phyloP scores from a whole-genome alignment of 2,888 invertebrate genomes.

The Cheilosia impressa region DNA sequence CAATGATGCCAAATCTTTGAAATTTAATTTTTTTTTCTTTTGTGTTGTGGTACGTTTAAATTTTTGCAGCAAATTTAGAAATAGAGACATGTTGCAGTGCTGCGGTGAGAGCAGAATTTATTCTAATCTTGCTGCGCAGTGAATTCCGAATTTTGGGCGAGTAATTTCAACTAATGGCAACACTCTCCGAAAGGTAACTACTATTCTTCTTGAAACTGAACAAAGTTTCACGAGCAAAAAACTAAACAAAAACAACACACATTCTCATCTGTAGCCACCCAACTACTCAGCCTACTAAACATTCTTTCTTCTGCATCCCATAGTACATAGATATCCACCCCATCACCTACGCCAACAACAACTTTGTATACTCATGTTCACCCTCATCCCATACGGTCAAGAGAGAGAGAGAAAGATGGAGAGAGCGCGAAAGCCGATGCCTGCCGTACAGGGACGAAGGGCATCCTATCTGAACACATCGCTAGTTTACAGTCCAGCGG shows the following conservation, averaged over 20 bases:
- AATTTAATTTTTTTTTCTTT: no score
- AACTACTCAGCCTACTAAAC: constrained; percentile 12
- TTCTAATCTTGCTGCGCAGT: no score
- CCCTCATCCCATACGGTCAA: constrained; percentile 58
- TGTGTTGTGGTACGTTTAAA: no score
- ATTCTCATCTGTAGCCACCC: constrained; percentile 1
- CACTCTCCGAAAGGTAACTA: neutral
- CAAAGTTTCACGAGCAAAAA: constrained; percentile 10
- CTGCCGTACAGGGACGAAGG: constrained; percentile 12
- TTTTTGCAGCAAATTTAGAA: no score
- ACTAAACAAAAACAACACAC: constrained; percentile 33
- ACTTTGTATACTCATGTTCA: constrained; percentile 8
- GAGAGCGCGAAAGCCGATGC: constrained; percentile 23
- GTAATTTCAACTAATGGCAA: constrained; percentile 14
- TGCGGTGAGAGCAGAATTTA: no score
- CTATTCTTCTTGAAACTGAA: constrained; percentile 8
- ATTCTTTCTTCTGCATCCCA: constrained; percentile 43
- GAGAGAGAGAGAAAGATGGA: constrained; percentile 19
- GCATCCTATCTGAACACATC: constrained; percentile 68
- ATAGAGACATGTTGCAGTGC: no score
- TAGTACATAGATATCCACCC: neutral
- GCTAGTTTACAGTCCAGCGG: constrained; percentile 68
- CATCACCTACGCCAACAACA: neutral
- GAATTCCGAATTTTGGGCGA: no score
- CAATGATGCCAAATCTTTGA: no score